Evolutionary conservation across 2,113 vertebrate genomes (phyloP).

Genomic region (Malurus alboscapulatus): DNA sequence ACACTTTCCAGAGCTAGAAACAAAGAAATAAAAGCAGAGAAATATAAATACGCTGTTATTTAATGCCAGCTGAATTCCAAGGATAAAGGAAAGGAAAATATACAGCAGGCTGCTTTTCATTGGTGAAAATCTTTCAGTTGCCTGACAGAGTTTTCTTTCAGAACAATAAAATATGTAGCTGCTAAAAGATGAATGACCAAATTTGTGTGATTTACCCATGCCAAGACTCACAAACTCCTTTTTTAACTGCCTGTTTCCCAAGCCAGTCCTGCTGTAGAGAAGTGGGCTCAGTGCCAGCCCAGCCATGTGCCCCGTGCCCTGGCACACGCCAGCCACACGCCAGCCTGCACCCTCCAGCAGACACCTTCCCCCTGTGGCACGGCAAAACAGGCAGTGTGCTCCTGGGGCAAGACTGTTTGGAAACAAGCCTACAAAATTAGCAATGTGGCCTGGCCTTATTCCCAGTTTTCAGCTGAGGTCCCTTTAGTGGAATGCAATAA

Average conservation of each 20-base stretch:
- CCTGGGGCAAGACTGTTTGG: not conserved
- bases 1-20: not conserved
- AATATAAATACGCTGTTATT: not conserved
- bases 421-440: not conserved
- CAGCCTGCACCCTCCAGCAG: not conserved
- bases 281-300: not conserved
- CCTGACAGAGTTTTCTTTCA: not conserved
- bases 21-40: not conserved
- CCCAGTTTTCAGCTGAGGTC: not conserved
- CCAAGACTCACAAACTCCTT: not conserved
- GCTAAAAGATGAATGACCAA: not conserved
- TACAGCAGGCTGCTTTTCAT: not conserved
- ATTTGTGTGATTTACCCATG: slow-evolving; percentile 10
- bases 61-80: not conserved
- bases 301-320: not conserved
- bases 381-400: not conserved
- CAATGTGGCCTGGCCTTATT: not conserved
- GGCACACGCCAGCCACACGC: rapidly evolving
- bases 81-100: not conserved
- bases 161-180: not conserved
- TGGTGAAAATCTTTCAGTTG: not conserved
- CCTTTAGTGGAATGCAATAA: not conserved
- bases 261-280: not conserved
- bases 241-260: not conserved
- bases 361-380: rapidly evolving